Base-by-base conservation (phyloP, 2,113 vertebrate genomes). In the Cyprichromis sp. region DNA sequence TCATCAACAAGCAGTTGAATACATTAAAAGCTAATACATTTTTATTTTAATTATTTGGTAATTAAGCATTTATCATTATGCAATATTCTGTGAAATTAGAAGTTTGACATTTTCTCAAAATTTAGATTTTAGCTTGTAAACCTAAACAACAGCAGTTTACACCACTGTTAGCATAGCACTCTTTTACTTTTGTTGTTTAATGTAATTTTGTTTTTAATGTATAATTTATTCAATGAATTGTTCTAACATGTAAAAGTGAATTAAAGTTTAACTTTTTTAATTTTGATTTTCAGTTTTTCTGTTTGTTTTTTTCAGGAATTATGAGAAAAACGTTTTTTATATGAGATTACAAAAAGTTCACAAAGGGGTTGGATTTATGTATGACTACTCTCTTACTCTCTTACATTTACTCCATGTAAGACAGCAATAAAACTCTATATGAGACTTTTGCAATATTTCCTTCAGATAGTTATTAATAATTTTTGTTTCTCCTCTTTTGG, bases 281-380 rank as follows among this genome's bases (percentile, higher is more conserved):
- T 76, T 47, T 5, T 8, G 24, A 3, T 17, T 76, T 73, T 45
- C 40, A 16, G 13, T 16, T 71, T 68, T 68, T 21, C 31, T 2
- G 21, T 0, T 0, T 1, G 16, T 59, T 31, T 3, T 3, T 76
- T 47, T 3, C 14, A 47, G 5, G 9, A 76, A 76, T 47, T 47
- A 8, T 76, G 40, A 26, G 13, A 26, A 45, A 45, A 26, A 26
- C 8, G 0, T 31, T 31, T 4, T 21, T 40, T 21, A 71, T 71
- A 42, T 71, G 0, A 45, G 8, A 73, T 17, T 24, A 42, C 38
- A 45, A 73, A 73, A 71, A 26, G 1, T 6, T 24, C 31, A 36
- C 9, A 66, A 66, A 66, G 34, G 34, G 19, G 34, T 66, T 68
- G 63, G 34, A 13, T 68, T 68, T 68, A 68, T 38, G 19, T 66